A percentile compares a stretch with the other conserved stretches of the same genome.
Evolutionary conservation across 1,140 invertebrate species (phyloP).

Genomic region (Brachystomella parvula): DNA sequence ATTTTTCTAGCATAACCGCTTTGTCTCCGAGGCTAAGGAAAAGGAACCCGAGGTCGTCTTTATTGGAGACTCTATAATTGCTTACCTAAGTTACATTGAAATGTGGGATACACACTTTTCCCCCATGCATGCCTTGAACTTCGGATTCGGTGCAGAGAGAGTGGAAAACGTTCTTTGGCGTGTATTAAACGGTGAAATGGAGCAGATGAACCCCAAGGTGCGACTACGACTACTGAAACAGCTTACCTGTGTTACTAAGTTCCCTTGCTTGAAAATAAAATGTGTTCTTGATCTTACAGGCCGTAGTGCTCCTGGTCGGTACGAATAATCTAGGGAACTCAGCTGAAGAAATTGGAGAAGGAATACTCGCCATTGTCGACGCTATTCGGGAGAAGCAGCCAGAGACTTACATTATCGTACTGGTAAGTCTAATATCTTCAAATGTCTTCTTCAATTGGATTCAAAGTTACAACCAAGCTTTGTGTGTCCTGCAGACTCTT

Average conservation of each 20-base stretch:
- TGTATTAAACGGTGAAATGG: slow-evolving; percentile 76
- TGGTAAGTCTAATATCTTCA: slow-evolving; percentile 60
- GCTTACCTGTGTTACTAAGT: too few species aligned
- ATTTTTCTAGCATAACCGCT: slow-evolving; percentile 23
- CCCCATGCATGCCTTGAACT: slow-evolving; percentile 60
- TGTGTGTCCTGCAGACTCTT: slow-evolving; percentile 65
- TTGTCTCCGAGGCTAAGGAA: slow-evolving; percentile 59
- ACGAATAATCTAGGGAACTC: slow-evolving; percentile 74
- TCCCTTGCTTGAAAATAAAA: background rate
- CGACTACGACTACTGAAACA: too few species aligned
- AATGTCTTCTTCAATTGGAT: slow-evolving; percentile 3
- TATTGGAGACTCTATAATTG: slow-evolving; percentile 76
- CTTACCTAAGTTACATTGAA: slow-evolving; percentile 56
- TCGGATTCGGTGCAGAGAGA: slow-evolving; percentile 78
- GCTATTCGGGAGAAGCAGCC: slow-evolving; percentile 66
- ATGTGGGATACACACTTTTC: slow-evolving; percentile 79
- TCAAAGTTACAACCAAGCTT: too few species aligned
- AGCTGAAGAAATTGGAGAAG: slow-evolving; percentile 68
- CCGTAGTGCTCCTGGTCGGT: slow-evolving; percentile 74
- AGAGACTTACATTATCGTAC: slow-evolving; percentile 66
- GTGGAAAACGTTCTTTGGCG: slow-evolving; percentile 84
- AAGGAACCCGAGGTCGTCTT: slow-evolving; percentile 86
- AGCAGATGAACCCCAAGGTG: slow-evolving; percentile 78
- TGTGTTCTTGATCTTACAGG: slow-evolving; percentile 49
- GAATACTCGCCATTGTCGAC: slow-evolving; percentile 66